Percentiles rank a stretch among this genome's conserved stretches.
Conservation (phyloP, 2,113 vertebrate species). For the Corythoichthys haematopterus region DNA sequence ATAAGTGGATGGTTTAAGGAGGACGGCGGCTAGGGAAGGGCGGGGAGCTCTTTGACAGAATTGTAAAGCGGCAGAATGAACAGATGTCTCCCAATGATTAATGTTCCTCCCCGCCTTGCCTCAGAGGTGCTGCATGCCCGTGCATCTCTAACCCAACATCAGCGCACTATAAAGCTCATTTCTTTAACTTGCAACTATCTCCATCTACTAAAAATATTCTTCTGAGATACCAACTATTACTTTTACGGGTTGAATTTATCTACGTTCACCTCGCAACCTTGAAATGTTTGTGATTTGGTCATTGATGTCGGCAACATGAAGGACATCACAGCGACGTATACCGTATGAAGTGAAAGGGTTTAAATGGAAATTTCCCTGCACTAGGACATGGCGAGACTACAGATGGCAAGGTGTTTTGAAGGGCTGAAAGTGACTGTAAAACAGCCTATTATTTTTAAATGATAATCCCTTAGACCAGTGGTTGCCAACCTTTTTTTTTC, state of each 20-base stretch:
- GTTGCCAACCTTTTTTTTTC: too few relatives aligned
- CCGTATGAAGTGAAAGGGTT: neutral
- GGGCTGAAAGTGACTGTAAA: constrained; percentile 9
- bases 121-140: constrained; percentile 54
- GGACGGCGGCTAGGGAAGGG: neutral
- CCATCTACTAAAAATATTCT: neutral
- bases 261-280: neutral
- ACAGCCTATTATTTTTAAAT: neutral
- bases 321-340: constrained; percentile 4
- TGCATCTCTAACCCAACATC: constrained; percentile 25
- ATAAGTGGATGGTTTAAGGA: neutral
- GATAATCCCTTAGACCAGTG: too few relatives aligned
- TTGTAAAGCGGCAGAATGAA: constrained; percentile 71
- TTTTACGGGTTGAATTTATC: neutral
- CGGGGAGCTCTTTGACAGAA: constrained; percentile 62
- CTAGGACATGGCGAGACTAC: constrained; percentile 3
- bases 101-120: constrained; percentile 61
- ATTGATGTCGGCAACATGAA: neutral
- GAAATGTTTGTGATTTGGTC: neutral
- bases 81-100: constrained; percentile 75
- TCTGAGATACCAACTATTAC: neutral
- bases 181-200: constrained; percentile 32
- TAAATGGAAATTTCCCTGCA: constrained; percentile 17
- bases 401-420: constrained; percentile 1
- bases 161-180: constrained; percentile 37